phyloP scores from a whole-genome alignment of 2,797 vertebrate genomes.

The Micromesistius poutassou region DNA sequence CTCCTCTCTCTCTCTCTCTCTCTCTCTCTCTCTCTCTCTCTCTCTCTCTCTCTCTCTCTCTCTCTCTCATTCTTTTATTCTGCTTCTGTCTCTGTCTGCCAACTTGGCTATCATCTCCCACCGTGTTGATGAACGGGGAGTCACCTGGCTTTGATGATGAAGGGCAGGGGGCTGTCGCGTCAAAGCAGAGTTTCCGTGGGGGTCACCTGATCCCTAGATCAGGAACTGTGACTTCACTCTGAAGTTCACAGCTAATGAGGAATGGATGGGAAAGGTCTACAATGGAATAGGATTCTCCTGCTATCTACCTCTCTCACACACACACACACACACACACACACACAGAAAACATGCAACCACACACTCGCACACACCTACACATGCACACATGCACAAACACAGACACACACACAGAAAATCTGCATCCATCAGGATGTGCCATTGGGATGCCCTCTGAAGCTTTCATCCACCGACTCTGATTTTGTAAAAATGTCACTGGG shows the following conservation, averaged over 20 bases:
- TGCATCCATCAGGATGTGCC: background rate
- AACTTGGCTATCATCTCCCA: slow-evolving; percentile 39
- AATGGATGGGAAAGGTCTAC: too few relatives aligned
- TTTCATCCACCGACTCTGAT: slow-evolving; percentile 56
- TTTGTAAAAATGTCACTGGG: slow-evolving; percentile 68
- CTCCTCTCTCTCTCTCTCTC: slow-evolving; percentile 10
- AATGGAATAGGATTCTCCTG: too few relatives aligned
- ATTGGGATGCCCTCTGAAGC: slow-evolving; percentile 43
- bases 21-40: slow-evolving; percentile 22
- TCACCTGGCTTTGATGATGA: slow-evolving; percentile 43
- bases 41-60: slow-evolving; percentile 19
- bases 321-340: slow-evolving; percentile 12
- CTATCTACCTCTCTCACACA: too few relatives aligned
- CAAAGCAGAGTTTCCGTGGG: slow-evolving; percentile 25
- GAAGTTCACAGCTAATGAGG: slow-evolving; percentile 49
- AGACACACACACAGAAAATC: slow-evolving; percentile 1
- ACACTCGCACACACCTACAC: background rate
- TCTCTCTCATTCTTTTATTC: slow-evolving; percentile 35
- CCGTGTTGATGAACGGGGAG: slow-evolving; percentile 33
- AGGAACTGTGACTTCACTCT: slow-evolving; percentile 45
- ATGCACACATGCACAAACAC: background rate
- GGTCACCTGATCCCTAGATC: slow-evolving; percentile 28
- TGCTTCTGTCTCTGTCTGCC: slow-evolving; percentile 44
- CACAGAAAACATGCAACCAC: background rate
- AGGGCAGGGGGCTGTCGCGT: slow-evolving; percentile 28